These are phyloP conservation scores for Diploscapter pachys DNA, from an alignment of 1,140 invertebrate species.

Conservation along the genomic window DNA sequence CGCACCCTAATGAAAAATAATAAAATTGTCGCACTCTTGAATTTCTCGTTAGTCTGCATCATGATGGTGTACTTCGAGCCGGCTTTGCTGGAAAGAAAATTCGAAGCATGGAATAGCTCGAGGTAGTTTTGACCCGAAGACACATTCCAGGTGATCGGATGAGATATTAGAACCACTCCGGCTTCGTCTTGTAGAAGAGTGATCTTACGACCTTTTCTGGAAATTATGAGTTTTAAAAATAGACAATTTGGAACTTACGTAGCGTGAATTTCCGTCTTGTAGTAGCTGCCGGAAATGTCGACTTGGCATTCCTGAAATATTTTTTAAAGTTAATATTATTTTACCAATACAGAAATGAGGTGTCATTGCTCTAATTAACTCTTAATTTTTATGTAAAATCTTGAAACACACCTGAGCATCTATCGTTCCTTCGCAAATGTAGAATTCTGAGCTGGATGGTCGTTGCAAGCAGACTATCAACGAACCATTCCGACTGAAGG, in stretches of 20 bases:
- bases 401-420: constrained; percentile 1
- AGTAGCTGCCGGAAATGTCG: background rate
- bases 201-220: constrained; percentile 7
- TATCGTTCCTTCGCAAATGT: constrained; percentile 20
- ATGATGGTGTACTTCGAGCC: constrained; percentile 8
- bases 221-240: background rate
- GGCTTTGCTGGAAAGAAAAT: constrained; percentile 1
- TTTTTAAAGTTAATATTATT: too few relatives aligned
- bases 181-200: constrained; percentile 7
- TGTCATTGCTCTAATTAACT: background rate
- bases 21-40: background rate
- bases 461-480: constrained; percentile 10
- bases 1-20: too few relatives aligned
- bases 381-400: background rate
- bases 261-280: constrained; percentile 5
- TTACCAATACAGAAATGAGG: too few relatives aligned
- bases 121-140: constrained; percentile 11
- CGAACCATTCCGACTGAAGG: constrained; percentile 5
- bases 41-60: constrained; percentile 2
- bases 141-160: constrained; percentile 8
- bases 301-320: background rate
- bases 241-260: background rate
- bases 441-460: constrained; percentile 8
- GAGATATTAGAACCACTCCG: constrained; percentile 12
- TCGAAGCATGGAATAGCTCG: constrained; percentile 21